Evolutionary conservation across 2,888 invertebrate species (phyloP), one percentile per base, ranked within the genome.

Genomic region (Tryphoninae sp.): DNA sequence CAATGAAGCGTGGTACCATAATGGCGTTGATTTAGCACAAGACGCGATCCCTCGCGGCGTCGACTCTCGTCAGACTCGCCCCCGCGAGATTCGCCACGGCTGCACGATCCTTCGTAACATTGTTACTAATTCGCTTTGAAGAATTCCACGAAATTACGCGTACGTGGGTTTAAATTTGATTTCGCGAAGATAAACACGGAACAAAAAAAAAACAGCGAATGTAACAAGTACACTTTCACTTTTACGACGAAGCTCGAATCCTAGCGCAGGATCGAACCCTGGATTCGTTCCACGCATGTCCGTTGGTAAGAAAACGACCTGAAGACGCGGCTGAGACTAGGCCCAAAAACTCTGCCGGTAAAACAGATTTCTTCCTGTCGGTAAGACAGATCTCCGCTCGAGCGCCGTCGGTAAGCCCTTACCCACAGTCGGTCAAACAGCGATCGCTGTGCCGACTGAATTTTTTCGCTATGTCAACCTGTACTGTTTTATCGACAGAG

Each of bases 1-100:
- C 61, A 55, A 81, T 64, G 58, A 74, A 74, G 73, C 73, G 62
- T 69, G 73, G 58, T 69, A 67, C 58, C 62, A 33, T 55, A 69
- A 64, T 49, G 62, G 58, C 55, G 53, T n/a, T 42, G 65, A 65
- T 13, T 33, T 33, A 33, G 45, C 45, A 2, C 45, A 45, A 13
- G 9, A 6, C 45, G 45, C 9, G 11, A 13, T 45, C 7, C 45
- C 13, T 45, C 45, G 45, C 11, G 13, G 13, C 13, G 2, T 45
- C 9, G 13, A 45, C 45, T 45, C 23, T 49, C 45, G 33, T 11
- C 45, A 65, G n/a, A 65, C 65, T 71, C 45, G 40, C 42, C 11
- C 16, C 11, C 58, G 74, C 23, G 58, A 42, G 40, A 69, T 58
- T 9, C 9, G 19, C 11, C 42, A 42, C 51, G 40, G 42, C 69